Evolutionary conservation across 2,797 vertebrate genomes (phyloP), one percentile per base, ranked within the genome.

Genomic region (Pseudomugil tenellus): DNA sequence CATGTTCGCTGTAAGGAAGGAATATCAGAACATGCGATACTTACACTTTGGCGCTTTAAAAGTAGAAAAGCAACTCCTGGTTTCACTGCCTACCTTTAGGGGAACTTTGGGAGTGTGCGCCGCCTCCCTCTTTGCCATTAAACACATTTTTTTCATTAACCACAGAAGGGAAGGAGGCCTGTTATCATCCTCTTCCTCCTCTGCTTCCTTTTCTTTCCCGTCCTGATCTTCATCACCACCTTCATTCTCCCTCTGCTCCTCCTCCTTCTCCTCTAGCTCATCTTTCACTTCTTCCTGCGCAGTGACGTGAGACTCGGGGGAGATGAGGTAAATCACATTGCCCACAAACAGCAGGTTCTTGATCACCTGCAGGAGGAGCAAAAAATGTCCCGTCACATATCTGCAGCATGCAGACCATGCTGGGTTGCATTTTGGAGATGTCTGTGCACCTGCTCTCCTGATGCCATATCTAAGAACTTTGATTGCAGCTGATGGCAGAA

Each of bases 281-380:
- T 79, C 69, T n/a, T 76, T 77, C 25, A 13, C 57, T 2, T 69
- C 76, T 16, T 83, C 82, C 53, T 51, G 32, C 19, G 73, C 2
- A 1, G 59, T 16, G n/a, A 71, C 16, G 7, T 94, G 91, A 11
- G 89, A 92, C 76, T 94, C 91, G 0, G 95, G 94, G 13, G 93
- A 95, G 61, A 99, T 82, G 62, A 97, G 93, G 88, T 97, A 96
- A 60, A 99, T 91, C 73, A 97, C 95, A 85, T 98, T 98, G 46
- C 96, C 95, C 19, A 97, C 91, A 13, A 97, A 99, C 70, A 99
- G 91, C 76, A 99, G 92, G 89, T 99, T 99, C 93, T 99, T 99
- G 82, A 98, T 90, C 68, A 99, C 95, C 97, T 99, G 91, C 23
- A 72, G 49, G 74, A 1, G 13, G 10, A 29, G 54, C 3, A 21